Evolutionary conservation across 2,888 invertebrate genomes (phyloP), one percentile per base, ranked within the genome.

Genomic region (Pseudococcus viburni): DNA sequence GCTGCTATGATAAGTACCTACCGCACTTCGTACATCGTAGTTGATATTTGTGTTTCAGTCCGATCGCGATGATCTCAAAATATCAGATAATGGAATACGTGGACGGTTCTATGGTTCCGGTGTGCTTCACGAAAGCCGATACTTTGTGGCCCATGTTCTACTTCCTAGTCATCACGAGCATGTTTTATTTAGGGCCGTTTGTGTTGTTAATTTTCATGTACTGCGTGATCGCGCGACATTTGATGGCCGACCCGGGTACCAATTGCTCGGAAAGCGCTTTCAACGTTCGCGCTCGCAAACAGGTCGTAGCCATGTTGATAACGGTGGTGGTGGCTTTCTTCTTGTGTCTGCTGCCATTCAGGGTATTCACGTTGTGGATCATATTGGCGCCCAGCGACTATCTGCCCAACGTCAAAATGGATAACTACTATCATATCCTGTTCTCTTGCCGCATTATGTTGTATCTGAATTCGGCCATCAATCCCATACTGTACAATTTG

Each of bases 401-500:
- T n/a, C 68, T 89, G 73, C 46, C 89, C 2, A 86, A 89, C 84
- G 92, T 97, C 19, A 96, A 96, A 64, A 93, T 95, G 33, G 96
- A 96, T 90, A 94, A 94, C 89, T 97, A 96, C 92, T 96, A 96
- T 91, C 96, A 95, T 91, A 93, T 97, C 85, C 92, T 97, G 51
- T 96, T 96, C 91, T 96, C 97, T 91, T 95, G 96, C 89, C 94
- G 97, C 90, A 95, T 96, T 85, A 96, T 97, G 95, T 93, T 96
- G 87, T 97, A 97, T 91, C 93, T 97, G 89, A 97, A 98, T 92
- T 97, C 97, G 5, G 97, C 97, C 68, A 94, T 97, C 90, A 97
- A 98, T 92, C 97, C 97, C 0, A 95, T 97, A 90, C 92, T 98
- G n/a, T 98, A 98, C 91, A 97, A 97, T 91, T 93, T 97, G 89